Conservation (phyloP, 1,140 invertebrate species). For the Trachymyrmex cornetzi region DNA sequence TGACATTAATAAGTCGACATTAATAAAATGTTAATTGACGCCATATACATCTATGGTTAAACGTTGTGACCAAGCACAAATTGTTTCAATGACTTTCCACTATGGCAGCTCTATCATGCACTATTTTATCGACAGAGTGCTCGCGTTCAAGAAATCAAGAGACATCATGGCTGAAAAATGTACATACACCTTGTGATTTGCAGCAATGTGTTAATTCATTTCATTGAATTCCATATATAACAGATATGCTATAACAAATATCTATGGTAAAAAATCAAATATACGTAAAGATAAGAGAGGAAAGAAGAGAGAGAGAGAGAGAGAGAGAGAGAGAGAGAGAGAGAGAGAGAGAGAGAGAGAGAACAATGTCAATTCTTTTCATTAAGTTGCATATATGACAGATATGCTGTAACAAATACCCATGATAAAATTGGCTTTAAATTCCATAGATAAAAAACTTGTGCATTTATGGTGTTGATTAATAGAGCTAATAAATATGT, state of each 20-base stretch:
- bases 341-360: too few relatives aligned
- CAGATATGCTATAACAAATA: constrained; percentile 16
- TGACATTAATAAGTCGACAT: neutral
- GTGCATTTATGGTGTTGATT: constrained; percentile 23
- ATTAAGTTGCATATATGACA: constrained; percentile 45
- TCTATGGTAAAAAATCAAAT: constrained; percentile 47
- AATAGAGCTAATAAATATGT: constrained; percentile 18
- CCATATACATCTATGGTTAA: neutral
- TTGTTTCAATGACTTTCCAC: constrained; percentile 39
- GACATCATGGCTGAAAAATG: constrained; percentile 75
- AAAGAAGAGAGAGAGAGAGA: too few relatives aligned
- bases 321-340: neutral
- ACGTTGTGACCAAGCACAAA: neutral
- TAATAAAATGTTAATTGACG: neutral
- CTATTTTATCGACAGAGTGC: constrained; percentile 70
- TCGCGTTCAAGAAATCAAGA: constrained; percentile 51
- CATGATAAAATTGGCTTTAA: constrained; percentile 43
- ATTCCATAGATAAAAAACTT: neutral
- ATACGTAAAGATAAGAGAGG: neutral
- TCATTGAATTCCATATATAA: constrained; percentile 48
- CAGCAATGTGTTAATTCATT: constrained; percentile 62
- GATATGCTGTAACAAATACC: constrained; percentile 20
- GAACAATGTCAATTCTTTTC: constrained; percentile 49
- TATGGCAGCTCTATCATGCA: constrained; percentile 65
- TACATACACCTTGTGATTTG: constrained; percentile 51